Evolutionary conservation across 1,140 invertebrate genomes (phyloP).

Genomic region (Phthorimaea operculella): DNA sequence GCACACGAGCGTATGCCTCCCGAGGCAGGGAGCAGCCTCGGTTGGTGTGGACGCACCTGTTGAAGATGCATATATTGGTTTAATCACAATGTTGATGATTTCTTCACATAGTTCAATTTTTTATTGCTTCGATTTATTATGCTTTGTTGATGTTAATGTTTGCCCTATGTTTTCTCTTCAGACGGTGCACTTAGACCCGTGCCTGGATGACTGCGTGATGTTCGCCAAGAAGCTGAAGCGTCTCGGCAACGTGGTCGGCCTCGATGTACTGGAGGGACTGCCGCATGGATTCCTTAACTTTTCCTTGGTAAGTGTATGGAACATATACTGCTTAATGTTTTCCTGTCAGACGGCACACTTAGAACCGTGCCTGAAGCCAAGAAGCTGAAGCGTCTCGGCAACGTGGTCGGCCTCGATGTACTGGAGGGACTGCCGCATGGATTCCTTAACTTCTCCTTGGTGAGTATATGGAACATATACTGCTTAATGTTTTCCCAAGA

Average conservation of each 20-base stretch:
- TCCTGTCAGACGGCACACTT: conserved; percentile 83
- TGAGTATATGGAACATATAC: too few species aligned
- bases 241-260: conserved; percentile 78
- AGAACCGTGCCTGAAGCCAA: conserved; percentile 96
- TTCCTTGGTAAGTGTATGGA: conserved; percentile 73
- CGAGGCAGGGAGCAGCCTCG: too few species aligned
- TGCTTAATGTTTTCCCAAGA: conserved; percentile 94
- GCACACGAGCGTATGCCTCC: too few species aligned
- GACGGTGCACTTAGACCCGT: conserved; percentile 93
- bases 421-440: conserved; percentile 94
- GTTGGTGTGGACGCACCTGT: too few species aligned
- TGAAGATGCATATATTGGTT: too few species aligned
- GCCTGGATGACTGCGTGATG: conserved; percentile 95
- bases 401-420: conserved; percentile 84
- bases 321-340: too few species aligned
- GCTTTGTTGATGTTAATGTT: too few species aligned
- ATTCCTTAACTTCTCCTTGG: conserved; percentile 92
- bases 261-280: conserved; percentile 91
- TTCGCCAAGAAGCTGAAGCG: conserved; percentile 88
- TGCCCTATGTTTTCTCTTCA: conserved; percentile 65
- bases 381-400: conserved; percentile 80
- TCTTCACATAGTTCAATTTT: too few species aligned
- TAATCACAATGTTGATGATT: too few species aligned
- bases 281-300: conserved; percentile 99
- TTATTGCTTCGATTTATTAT: too few species aligned